A percentile compares a stretch with the other conserved stretches of the same genome.
Conservation (phyloP, 1,140 invertebrate species). For the Elymnias hypermnestra region DNA sequence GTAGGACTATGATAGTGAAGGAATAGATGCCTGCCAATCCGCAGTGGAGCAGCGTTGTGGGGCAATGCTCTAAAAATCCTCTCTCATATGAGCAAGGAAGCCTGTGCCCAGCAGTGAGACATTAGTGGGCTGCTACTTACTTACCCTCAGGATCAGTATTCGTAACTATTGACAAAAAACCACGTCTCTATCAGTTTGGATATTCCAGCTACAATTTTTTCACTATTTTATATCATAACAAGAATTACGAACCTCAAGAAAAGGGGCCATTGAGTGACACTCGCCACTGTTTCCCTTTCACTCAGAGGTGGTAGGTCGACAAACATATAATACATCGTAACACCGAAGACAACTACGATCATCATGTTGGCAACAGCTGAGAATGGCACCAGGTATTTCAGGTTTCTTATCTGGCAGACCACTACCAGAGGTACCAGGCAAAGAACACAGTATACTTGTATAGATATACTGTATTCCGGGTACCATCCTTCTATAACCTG, state of each 20-base stretch:
- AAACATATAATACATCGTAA: conserved; percentile 86
- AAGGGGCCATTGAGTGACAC: conserved; percentile 75
- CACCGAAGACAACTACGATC: conserved; percentile 80
- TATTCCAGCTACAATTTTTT: too few relatives aligned
- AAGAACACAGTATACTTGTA: conserved; percentile 77
- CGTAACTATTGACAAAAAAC: too few relatives aligned
- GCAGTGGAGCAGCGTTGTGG: too few relatives aligned
- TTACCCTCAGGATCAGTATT: too few relatives aligned
- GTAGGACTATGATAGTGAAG: too few relatives aligned
- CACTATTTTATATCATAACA: too few relatives aligned
- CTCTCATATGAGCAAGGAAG: too few relatives aligned
- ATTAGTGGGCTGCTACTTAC: too few relatives aligned
- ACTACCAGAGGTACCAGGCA: conserved; percentile 78
- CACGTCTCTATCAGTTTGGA: too few relatives aligned
- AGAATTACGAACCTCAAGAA: conserved; percentile 76
- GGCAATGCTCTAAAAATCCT: too few relatives aligned
- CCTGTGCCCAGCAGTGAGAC: too few relatives aligned
- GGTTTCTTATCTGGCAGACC: conserved; percentile 81
- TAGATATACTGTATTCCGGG: conserved; percentile 42
- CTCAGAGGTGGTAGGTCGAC: conserved; percentile 66
- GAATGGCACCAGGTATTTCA: conserved; percentile 87
- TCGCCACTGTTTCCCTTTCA: conserved; percentile 73
- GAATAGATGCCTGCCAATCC: too few relatives aligned
- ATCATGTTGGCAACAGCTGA: conserved; percentile 83
- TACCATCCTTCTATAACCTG: conserved; percentile 70